Evolutionary conservation across 2,888 invertebrate species (phyloP).

Genomic region (Platycheirus albimanus): DNA sequence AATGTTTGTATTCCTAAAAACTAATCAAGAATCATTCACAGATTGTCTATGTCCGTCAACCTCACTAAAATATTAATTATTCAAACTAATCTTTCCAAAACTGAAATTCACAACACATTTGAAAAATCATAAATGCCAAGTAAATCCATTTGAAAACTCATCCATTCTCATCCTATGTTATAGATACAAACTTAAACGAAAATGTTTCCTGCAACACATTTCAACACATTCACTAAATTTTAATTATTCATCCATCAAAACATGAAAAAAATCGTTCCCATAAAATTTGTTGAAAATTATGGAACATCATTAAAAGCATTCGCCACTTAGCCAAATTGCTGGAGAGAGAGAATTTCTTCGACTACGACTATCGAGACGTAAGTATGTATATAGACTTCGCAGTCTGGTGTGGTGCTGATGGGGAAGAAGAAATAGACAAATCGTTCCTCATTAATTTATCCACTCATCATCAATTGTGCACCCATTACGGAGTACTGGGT

Average conservation of each 20-base stretch:
- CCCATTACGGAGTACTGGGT: constrained; percentile 41
- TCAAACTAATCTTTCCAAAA: too few species aligned
- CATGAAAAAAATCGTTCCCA: constrained; percentile 44
- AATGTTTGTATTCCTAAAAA: too few species aligned
- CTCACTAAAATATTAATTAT: too few species aligned
- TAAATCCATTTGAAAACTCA: constrained; percentile 8
- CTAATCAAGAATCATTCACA: too few species aligned
- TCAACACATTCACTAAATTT: constrained; percentile 57
- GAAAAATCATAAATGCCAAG: neutral
- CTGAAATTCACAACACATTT: constrained; percentile 25
- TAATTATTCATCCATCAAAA: constrained; percentile 54
- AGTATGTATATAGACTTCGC: too few species aligned
- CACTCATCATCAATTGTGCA: constrained; percentile 78
- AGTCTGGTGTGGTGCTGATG: neutral
- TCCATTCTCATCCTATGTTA: constrained; percentile 30
- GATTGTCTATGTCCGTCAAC: too few species aligned
- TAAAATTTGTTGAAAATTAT: constrained; percentile 69
- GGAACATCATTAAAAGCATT: constrained; percentile 70
- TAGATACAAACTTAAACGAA: constrained; percentile 39
- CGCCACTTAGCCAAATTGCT: constrained; percentile 72
- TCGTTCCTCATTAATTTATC: constrained; percentile 81
- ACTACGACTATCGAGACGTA: too few species aligned
- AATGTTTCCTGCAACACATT: constrained; percentile 53
- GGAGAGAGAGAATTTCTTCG: constrained; percentile 35
- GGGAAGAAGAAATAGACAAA: constrained; percentile 77